Evolutionary conservation across 2,888 invertebrate genomes (phyloP), one percentile per base, ranked within the genome.

Genomic region (Cephus spinipes): DNA sequence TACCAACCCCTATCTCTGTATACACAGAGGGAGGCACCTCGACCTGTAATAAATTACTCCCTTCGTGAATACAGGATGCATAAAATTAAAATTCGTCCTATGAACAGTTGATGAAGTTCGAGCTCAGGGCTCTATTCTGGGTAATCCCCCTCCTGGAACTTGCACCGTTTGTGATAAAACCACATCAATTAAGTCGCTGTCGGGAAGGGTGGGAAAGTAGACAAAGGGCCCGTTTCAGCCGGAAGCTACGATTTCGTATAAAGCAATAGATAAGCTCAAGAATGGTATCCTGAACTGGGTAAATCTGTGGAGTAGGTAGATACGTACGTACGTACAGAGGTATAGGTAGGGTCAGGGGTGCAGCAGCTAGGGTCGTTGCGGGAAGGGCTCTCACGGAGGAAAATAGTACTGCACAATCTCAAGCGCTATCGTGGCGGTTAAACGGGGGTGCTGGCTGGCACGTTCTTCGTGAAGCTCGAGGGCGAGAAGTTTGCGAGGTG

Each of bases 11-110:
- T 40, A 15, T 40, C 0, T 2, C 40, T 15, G 6, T 6, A 40
- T 4, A 40, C 0, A 40, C 40, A 40, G 40, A 40, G 0, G 15
- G 11, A 76, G 32, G 74, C 75, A 33, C n/a, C 76, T 68, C 73
- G 69, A 76, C 31, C 75, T 76, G 78, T 78, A 79, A 82, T 82
- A 79, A 82, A 82, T 81, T 81, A 82, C 79, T 81, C 80, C 78
- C 30, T 79, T 80, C 74, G 79, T 74, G 74, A 80, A 77, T 76
- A 30, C 55, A 77, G 75, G 74, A 73, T 81, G 82, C 81, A 81
- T 82, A 81, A 81, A 82, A 82, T 82, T 81, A 81, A 79, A 81
- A 76, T 81, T 76, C 74, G 68, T 74, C 77, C 76, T 81, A 69
- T 55, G 73, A 79, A 68, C 31, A 71, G 69, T 35, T 35, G 40